Conservation (phyloP, 1,140 invertebrate genomes). For the Melipona quadrifasciata region DNA sequence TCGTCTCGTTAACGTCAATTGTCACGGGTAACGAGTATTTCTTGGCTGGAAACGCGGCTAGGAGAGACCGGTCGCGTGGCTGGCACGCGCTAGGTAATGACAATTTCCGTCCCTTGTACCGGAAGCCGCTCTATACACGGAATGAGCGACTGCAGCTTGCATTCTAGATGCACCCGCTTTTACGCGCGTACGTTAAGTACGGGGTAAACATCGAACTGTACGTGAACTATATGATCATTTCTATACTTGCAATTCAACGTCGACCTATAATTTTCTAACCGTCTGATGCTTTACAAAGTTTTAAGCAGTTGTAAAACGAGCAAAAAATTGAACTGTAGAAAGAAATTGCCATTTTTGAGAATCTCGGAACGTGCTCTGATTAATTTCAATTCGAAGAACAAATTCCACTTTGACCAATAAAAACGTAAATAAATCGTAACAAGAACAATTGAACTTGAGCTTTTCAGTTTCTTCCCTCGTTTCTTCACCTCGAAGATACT, state of each 20-base stretch:
- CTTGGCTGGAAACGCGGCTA: constrained; percentile 34
- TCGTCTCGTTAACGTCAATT: constrained; percentile 68
- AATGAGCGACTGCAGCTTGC: constrained; percentile 55
- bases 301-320: neutral
- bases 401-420: too few species aligned
- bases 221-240: neutral
- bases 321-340: neutral
- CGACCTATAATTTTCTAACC: neutral
- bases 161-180: constrained; percentile 63
- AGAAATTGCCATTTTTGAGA: too few species aligned
- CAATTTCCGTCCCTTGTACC: constrained; percentile 74
- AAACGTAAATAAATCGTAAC: too few species aligned
- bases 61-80: constrained; percentile 73
- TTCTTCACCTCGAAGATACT: too few species aligned
- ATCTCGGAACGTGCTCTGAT: too few species aligned
- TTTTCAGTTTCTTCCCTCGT: too few species aligned
- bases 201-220: constrained; percentile 3
- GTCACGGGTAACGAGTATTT: constrained; percentile 40
- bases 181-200: constrained; percentile 37
- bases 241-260: neutral
- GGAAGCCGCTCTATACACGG: constrained; percentile 61
- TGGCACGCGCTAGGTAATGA: constrained; percentile 72
- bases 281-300: neutral
- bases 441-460: too few species aligned
- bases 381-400: too few species aligned